Conservation (phyloP, 2,888 invertebrate genomes). For the Tribolium freemani region DNA sequence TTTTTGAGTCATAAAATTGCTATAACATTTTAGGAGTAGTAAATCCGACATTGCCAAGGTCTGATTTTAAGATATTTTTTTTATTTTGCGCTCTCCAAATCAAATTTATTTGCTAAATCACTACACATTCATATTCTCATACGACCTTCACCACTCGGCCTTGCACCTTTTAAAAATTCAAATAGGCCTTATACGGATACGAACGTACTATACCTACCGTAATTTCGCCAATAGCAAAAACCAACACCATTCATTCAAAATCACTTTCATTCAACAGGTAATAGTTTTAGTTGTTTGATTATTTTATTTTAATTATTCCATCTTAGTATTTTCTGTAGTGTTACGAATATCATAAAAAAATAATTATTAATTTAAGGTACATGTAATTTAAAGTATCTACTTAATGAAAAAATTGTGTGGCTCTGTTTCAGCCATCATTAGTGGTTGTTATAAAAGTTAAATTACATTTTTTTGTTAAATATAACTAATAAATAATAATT, state of each 20-base stretch:
- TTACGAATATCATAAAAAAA: too few species aligned
- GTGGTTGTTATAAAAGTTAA: too few species aligned
- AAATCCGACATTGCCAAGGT: not conserved
- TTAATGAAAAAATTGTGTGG: too few species aligned
- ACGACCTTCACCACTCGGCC: slow-evolving; percentile 20
- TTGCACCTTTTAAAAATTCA: slow-evolving; percentile 15
- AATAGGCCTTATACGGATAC: not conserved
- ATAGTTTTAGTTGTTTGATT: not conserved
- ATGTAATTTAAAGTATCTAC: too few species aligned
- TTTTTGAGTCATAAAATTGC: too few species aligned
- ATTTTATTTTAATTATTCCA: too few species aligned
- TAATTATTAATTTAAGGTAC: too few species aligned
- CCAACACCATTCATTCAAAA: slow-evolving; percentile 13
- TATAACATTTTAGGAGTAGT: not conserved
- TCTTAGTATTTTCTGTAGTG: too few species aligned
- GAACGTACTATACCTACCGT: not conserved
- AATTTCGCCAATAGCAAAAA: not conserved
- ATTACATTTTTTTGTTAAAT: too few species aligned
- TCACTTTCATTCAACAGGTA: slow-evolving; percentile 19
- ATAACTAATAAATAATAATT: too few species aligned
- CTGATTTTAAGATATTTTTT: not conserved
- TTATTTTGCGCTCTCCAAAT: not conserved
- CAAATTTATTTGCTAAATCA: not conserved
- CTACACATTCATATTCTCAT: not conserved
- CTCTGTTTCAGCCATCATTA: too few species aligned